A percentile compares a stretch with the other conserved stretches of the same genome.
These are phyloP conservation scores for Ophion slaviceki DNA, from an alignment of 2,888 invertebrate genomes.

Conservation along the genomic window DNA sequence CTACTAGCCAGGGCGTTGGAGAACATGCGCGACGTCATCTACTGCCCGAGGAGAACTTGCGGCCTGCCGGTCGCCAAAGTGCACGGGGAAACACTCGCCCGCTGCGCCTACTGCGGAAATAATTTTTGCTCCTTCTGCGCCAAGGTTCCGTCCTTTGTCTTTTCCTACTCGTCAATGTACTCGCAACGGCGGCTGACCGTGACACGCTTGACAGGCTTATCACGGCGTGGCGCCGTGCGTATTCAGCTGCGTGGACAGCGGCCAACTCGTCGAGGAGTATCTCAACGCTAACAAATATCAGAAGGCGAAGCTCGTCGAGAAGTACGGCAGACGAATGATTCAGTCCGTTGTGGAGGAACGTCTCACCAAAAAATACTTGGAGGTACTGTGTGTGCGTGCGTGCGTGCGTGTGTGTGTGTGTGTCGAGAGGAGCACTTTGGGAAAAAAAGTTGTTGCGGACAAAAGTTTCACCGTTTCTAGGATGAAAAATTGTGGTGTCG, in stretches of 20 bases:
- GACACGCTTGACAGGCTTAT: slow-evolving; percentile 68
- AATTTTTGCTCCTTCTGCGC: slow-evolving; percentile 75
- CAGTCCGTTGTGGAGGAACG: slow-evolving; percentile 71
- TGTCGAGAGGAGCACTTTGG: background rate
- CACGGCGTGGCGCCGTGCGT: slow-evolving; percentile 74
- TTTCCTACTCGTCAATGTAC: no score
- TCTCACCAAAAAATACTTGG: slow-evolving; percentile 71
- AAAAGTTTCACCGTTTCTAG: no score
- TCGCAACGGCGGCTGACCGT: background rate
- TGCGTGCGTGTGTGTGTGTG: background rate
- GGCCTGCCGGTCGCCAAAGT: slow-evolving; percentile 70
- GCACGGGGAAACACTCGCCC: slow-evolving; percentile 70
- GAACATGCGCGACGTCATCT: slow-evolving; percentile 72
- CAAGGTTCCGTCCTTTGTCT: slow-evolving; percentile 69
- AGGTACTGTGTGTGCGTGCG: slow-evolving; percentile 62
- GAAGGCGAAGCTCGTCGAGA: slow-evolving; percentile 68
- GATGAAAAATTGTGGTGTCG: background rate
- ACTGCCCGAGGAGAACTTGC: slow-evolving; percentile 74
- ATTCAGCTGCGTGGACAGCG: slow-evolving; percentile 60
- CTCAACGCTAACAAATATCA: slow-evolving; percentile 58
- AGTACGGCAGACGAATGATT: slow-evolving; percentile 74
- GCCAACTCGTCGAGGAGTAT: slow-evolving; percentile 70
- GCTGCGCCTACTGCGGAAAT: slow-evolving; percentile 72
- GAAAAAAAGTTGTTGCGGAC: no score
- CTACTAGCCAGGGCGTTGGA: slow-evolving; percentile 67